Conservation (phyloP, 2,113 vertebrate species). For the Mustela lutreola region DNA sequence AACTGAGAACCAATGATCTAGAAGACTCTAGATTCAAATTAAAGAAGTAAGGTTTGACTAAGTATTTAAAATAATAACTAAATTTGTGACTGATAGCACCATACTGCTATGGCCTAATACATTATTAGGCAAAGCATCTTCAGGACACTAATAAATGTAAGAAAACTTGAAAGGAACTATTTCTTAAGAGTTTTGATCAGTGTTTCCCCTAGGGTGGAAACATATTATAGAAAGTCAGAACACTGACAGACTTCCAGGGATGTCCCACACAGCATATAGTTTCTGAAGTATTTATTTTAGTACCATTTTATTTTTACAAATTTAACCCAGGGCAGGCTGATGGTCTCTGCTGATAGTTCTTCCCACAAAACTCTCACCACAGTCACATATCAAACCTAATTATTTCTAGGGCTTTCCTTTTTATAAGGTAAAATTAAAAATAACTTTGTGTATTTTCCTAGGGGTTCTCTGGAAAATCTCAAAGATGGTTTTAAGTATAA, state of each 20-base stretch:
- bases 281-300: conserved; percentile 19
- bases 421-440: conserved; percentile 63
- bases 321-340: conserved; percentile 48
- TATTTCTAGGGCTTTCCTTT: conserved; percentile 64
- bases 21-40: conserved; percentile 34
- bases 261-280: neutral
- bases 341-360: conserved; percentile 20
- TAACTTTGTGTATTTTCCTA: conserved; percentile 7
- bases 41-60: neutral
- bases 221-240: conserved; percentile 39
- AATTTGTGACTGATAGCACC: conserved; percentile 39
- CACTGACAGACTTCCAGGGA: conserved; percentile 8
- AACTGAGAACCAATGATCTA: neutral
- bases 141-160: conserved; percentile 19
- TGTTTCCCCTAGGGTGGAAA: conserved; percentile 41
- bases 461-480: neutral
- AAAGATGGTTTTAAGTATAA: conserved; percentile 38
- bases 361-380: conserved; percentile 16
- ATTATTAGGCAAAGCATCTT: neutral
- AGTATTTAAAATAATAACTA: conserved; percentile 65
- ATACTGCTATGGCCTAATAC: neutral
- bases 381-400: conserved; percentile 58
- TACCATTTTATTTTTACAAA: conserved; percentile 45
- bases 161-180: conserved; percentile 46
- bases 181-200: conserved; percentile 61